phyloP scores from a whole-genome alignment of 2,797 vertebrate species.

The Saxicola maurus region DNA sequence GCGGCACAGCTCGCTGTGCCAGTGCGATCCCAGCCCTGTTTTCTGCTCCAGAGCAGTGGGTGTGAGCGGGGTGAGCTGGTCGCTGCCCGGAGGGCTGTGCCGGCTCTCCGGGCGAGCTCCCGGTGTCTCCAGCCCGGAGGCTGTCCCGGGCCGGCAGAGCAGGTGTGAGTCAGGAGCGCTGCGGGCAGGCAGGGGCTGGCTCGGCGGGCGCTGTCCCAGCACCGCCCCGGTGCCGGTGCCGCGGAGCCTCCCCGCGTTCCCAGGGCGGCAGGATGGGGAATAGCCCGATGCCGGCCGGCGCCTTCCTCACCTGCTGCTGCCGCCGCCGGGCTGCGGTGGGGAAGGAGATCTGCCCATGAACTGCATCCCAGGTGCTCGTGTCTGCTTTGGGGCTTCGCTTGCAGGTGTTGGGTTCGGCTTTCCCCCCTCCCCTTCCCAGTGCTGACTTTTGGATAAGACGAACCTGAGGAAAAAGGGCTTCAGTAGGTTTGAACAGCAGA shows the following conservation, averaged over 20 bases:
- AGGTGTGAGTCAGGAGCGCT: not conserved
- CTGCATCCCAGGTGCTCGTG: slow-evolving; percentile 65
- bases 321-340: not conserved
- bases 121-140: fast-evolving
- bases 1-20: too few species aligned
- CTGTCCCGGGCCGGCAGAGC: not conserved
- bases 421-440: not conserved
- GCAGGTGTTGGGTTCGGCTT: not conserved
- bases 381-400: not conserved
- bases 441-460: not conserved
- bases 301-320: not conserved
- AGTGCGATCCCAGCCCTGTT: too few species aligned
- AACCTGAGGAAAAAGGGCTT: not conserved
- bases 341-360: slow-evolving; percentile 59
- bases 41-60: not conserved
- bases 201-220: not conserved
- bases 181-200: not conserved
- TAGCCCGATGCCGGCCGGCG: not conserved
- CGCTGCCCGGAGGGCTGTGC: not conserved
- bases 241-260: slow-evolving; percentile 29
- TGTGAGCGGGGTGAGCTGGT: not conserved
- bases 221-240: slow-evolving; percentile 45
- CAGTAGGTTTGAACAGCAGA: not conserved
- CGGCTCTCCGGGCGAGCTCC: not conserved
- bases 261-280: not conserved